Base-by-base conservation (phyloP, 2,797 vertebrate genomes). In the Ataeniobius toweri region DNA sequence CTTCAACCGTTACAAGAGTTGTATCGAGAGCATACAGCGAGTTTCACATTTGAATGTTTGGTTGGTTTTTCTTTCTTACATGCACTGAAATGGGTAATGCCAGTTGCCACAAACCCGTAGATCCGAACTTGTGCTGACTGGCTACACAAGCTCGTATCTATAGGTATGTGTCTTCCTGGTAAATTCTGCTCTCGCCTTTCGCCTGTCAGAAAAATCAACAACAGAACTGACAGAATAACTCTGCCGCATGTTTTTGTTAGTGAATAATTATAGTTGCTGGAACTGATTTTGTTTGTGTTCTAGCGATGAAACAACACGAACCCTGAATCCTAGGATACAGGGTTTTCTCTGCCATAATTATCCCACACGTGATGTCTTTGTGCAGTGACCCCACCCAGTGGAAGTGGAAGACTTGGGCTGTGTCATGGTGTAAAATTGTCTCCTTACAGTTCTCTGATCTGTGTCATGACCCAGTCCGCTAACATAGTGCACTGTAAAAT, bases 101-200 rank as follows among this genome's bases (percentile, higher is more conserved):
- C 96, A 92, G 96, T 95, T 96, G 97, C 96, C 98, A 96, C 97
- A 97, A 99, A 99, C 97, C 98, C 97, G 97, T 99, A 99, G 97
- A 99, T 99, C 98, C 97, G 97, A 99, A 98, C 97, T 98, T 99
- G 97, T 98, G 98, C 90, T 98, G 94, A 95, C 95, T 94, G 94
- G 93, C 92, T 93, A 90, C 97, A 97, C 97, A 99, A 99, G 98
- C 97, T 99, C 97, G 97, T 95, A 96, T 99, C 98, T 99, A 98
- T 95, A 97, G 98, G 97, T 98, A 94, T 97, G 97, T 97, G 98
- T 97, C 98, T 96, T 94, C 94, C 91, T 93, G 97, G 97, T 95
- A 78, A 95, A 89, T 26, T 83, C 94, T 80, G 86, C 95, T 75
- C 63, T 89, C 83, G 77, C 80, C 74, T 75, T 61, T 24, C 78